These are phyloP conservation scores for Cydia splendana DNA, from an alignment of 1,140 invertebrate species.

Conservation along the genomic window DNA sequence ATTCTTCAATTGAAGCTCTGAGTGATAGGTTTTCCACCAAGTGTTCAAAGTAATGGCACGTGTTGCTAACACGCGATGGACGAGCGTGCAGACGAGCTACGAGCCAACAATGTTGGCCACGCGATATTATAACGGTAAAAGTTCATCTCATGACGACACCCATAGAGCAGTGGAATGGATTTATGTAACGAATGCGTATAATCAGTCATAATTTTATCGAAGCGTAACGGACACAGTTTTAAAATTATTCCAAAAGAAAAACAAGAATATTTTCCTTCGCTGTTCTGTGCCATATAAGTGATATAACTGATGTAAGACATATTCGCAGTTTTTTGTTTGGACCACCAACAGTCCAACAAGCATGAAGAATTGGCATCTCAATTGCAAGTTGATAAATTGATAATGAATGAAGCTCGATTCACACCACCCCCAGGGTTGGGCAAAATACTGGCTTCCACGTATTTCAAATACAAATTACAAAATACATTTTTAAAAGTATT, in stretches of 20 bases:
- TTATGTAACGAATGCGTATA: background rate
- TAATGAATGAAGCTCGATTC: background rate
- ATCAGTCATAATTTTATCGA: background rate
- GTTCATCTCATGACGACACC: background rate
- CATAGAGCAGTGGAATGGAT: background rate
- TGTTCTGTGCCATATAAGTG: too few relatives aligned
- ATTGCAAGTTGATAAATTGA: background rate
- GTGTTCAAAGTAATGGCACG: constrained; percentile 7
- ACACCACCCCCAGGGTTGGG: too few relatives aligned
- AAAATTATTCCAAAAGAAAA: too few relatives aligned
- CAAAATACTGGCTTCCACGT: too few relatives aligned
- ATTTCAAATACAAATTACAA: too few relatives aligned
- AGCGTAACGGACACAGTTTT: too few relatives aligned
- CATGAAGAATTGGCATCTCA: too few relatives aligned
- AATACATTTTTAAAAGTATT: too few relatives aligned
- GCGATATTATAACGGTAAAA: constrained; percentile 14
- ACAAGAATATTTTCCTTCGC: too few relatives aligned
- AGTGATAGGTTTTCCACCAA: background rate
- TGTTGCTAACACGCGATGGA: constrained; percentile 10
- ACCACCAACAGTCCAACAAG: too few relatives aligned
- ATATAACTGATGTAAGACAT: too few relatives aligned
- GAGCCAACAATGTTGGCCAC: background rate
- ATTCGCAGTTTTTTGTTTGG: too few relatives aligned
- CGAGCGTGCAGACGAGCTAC: background rate
- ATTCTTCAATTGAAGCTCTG: background rate